These are phyloP conservation scores for Todus mexicanus DNA, from an alignment of 2,797 vertebrate species.

Conservation along the genomic window DNA sequence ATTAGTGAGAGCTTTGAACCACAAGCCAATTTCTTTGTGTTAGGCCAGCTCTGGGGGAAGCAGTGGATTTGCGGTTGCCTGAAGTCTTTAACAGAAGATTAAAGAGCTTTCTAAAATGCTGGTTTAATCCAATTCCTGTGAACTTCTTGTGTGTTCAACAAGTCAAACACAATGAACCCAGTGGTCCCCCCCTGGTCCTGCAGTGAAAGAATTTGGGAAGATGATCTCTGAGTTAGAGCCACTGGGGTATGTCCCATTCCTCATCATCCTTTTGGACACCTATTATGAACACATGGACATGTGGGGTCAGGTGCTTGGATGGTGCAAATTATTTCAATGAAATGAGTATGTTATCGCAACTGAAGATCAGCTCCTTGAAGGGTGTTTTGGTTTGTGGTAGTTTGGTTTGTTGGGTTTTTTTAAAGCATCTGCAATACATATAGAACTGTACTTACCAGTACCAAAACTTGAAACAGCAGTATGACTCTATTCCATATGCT, in stretches of 20 bases:
- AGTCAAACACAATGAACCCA: slow-evolving; percentile 61
- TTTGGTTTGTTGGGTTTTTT: too few relatives aligned
- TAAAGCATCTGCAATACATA: too few relatives aligned
- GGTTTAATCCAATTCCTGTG: slow-evolving; percentile 58
- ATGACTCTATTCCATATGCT: background rate
- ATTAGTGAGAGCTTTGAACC: background rate
- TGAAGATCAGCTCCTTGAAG: background rate
- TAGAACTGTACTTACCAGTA: background rate
- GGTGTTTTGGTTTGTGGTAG: background rate
- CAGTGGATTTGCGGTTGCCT: slow-evolving; percentile 9
- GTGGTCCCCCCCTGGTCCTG: background rate
- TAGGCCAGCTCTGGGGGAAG: background rate
- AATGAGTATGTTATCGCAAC: background rate
- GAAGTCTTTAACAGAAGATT: slow-evolving; percentile 29
- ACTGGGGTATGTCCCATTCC: background rate
- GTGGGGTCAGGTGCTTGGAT: background rate
- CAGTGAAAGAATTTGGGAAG: background rate
- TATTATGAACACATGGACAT: background rate
- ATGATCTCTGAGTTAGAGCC: background rate
- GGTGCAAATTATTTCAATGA: background rate
- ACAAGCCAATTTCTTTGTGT: background rate
- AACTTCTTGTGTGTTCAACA: slow-evolving; percentile 39
- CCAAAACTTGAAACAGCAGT: background rate
- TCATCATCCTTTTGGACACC: background rate
- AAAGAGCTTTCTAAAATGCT: slow-evolving; percentile 50